Base-by-base conservation (phyloP, 1,140 invertebrate species). In the Drosophila athabasca region DNA sequence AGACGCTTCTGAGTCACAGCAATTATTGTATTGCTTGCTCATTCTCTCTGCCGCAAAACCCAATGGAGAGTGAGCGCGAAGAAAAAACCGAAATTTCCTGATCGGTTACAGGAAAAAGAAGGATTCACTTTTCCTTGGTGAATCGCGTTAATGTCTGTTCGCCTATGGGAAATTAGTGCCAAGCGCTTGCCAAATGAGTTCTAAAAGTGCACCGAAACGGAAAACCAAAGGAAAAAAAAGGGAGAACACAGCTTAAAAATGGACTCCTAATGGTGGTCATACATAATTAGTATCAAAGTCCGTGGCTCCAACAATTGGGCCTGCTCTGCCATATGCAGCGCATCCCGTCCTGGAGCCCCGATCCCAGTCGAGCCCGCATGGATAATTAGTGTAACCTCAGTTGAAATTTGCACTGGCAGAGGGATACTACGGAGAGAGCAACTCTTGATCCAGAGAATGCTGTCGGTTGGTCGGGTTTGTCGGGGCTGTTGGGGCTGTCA, bases 311-410 rank as follows among this genome's bases (percentile, higher is more conserved):
- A 65, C 61, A 51, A 66, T 65, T 66, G n/a, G 41, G 22, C 39
- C 48, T 26, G 50, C 59, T 46, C 24, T 45, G 22, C 9, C 29
- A 26, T 22, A 46, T 39, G 22, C 41, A 4, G 4, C 0, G 4
- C 24, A 26, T 26, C 24, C 24, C 5, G 24, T 5, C 24, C 24
- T 26, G 15, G 13, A 66, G 6, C 13, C n/a, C 19, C 17, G 9
- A 22, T 31, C 17, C 17, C 24, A 5, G 24, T 4, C 24, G 49
- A 73, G 43, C 57, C 70, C 70, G 76, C 75, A 84, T 65, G 44
- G 59, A 58, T 60, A 83, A 82, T 83, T 75, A 69, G 50, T 57
- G 52, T 67, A 79, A 76, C 58, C 62, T 71, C 59, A 61, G 51
- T 44, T 22, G 61, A 73, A 76, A 58, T 65, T 62, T 39, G 51